Percentiles rank a stretch among this genome's conserved stretches.
These are phyloP conservation scores for Ameiurus melas DNA, from an alignment of 2,113 vertebrate genomes.

Conservation along the genomic window DNA sequence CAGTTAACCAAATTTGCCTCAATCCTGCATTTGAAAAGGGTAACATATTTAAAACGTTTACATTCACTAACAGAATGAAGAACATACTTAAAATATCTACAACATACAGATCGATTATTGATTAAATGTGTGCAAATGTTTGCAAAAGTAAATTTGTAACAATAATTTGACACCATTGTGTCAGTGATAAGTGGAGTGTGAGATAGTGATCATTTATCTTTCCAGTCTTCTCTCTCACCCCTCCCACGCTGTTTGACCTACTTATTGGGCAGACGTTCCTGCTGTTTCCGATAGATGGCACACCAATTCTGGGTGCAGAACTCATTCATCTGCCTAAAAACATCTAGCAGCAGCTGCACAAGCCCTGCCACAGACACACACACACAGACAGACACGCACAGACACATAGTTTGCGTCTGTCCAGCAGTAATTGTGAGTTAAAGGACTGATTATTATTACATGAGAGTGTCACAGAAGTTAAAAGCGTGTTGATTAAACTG, in stretches of 20 bases:
- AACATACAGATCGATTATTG: neutral
- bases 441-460: constrained; percentile 37
- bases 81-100: neutral
- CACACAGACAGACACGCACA: constrained; percentile 37
- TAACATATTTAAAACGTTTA: neutral
- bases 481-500: neutral
- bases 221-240: neutral
- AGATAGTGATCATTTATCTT: constrained; percentile 2
- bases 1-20: neutral
- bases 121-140: neutral
- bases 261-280: constrained; percentile 51
- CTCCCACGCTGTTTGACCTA: constrained; percentile 58
- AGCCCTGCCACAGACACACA: neutral
- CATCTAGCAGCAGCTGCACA: neutral
- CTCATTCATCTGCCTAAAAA: constrained; percentile 1
- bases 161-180: constrained; percentile 25
- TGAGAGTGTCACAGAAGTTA: constrained; percentile 9
- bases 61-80: neutral
- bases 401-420: constrained; percentile 51
- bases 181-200: constrained; percentile 2
- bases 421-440: constrained; percentile 37
- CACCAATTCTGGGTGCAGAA: constrained; percentile 52
- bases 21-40: neutral
- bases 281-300: constrained; percentile 65
- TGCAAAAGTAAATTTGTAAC: neutral